Percentiles rank a stretch among this genome's conserved stretches.
These are phyloP conservation scores for Galemys pyrenaicus DNA, from an alignment of 2,113 vertebrate species.

Conservation along the genomic window DNA sequence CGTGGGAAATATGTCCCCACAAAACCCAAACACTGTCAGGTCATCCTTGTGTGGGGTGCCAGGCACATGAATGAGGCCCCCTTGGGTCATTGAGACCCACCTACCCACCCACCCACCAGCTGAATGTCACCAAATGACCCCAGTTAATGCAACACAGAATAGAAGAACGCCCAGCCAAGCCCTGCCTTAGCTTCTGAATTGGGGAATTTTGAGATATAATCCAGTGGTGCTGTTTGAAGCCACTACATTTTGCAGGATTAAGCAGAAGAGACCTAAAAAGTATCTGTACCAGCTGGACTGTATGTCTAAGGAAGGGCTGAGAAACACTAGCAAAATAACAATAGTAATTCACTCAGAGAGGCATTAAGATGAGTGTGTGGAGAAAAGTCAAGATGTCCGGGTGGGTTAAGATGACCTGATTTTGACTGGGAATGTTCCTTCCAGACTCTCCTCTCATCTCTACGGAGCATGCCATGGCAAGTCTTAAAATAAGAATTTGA, in stretches of 20 bases:
- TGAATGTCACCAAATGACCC: background rate
- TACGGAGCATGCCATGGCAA: background rate
- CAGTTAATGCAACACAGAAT: background rate
- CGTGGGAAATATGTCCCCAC: background rate
- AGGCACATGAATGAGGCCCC: background rate
- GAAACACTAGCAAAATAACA: background rate
- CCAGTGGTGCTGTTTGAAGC: slow-evolving; percentile 6
- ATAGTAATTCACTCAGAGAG: background rate
- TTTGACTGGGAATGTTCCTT: background rate
- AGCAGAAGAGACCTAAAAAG: background rate
- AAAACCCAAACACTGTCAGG: background rate
- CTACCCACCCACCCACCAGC: background rate
- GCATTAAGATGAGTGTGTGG: background rate
- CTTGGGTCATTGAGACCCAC: too few species aligned
- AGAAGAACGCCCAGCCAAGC: background rate
- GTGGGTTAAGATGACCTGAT: background rate
- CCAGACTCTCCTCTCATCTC: background rate
- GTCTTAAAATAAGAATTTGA: background rate
- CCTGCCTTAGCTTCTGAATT: background rate
- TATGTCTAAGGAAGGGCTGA: background rate
- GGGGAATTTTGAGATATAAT: background rate
- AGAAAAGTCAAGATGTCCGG: background rate
- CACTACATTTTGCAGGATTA: background rate
- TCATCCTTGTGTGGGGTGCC: background rate
- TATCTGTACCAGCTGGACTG: background rate